These are phyloP conservation scores for Phrynocephalus forsythii DNA, from an alignment of 2,797 vertebrate species.

Conservation along the genomic window DNA sequence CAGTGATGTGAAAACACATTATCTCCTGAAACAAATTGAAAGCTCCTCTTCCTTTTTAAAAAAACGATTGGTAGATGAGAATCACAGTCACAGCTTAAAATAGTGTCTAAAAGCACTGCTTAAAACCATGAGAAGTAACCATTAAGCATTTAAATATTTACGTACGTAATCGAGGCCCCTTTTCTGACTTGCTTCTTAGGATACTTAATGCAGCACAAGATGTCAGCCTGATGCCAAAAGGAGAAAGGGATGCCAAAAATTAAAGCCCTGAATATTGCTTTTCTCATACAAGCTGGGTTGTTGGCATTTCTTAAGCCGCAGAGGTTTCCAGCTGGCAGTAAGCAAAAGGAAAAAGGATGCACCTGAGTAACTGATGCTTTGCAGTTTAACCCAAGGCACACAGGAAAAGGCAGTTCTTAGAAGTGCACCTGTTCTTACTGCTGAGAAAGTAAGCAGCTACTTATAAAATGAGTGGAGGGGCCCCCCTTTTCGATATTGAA, in stretches of 20 bases:
- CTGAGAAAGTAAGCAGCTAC: neutral
- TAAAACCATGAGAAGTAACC: neutral
- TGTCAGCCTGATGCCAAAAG: neutral
- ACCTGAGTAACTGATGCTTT: conserved; percentile 14
- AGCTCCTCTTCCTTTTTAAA: neutral
- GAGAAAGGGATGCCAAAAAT: neutral
- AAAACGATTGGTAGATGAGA: neutral
- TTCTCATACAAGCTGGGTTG: neutral
- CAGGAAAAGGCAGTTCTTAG: neutral
- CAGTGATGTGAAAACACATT: neutral
- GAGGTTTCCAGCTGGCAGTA: neutral
- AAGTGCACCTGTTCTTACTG: conserved; percentile 24
- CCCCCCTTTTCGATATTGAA: too few relatives aligned
- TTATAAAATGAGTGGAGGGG: neutral
- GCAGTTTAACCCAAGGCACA: conserved; percentile 24
- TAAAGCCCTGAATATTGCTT: neutral
- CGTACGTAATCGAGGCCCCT: neutral
- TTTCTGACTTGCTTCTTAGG: neutral
- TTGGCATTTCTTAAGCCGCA: conserved; percentile 20
- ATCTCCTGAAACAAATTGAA: neutral
- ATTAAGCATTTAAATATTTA: neutral
- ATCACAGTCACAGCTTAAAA: neutral
- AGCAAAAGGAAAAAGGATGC: conserved; percentile 12
- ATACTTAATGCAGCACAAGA: neutral
- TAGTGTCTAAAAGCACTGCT: too few relatives aligned